Evolutionary conservation across 92 coral and sea anemone genomes (phyloP), one percentile per base, ranked within the genome.

Genomic region (Pocillopora grandis): DNA sequence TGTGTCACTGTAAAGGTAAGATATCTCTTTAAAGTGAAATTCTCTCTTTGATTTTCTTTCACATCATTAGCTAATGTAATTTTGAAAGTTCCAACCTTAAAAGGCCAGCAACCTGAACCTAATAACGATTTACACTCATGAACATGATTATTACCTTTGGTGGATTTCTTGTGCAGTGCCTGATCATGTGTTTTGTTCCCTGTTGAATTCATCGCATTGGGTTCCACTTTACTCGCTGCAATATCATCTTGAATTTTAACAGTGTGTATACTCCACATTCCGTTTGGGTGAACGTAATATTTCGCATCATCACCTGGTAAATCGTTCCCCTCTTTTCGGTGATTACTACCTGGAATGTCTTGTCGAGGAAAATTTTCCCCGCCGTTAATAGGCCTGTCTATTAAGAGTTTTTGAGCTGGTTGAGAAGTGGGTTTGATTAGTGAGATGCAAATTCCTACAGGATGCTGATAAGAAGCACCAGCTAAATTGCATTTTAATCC

Each of bases 401-500:
- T 36, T 9, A 52, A 58, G 55, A 23, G 75, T 14, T 71, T 79
- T 63, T 79, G 85, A 78, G 23, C 73, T 27, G 78, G 72, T 23
- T 20, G 58, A 23, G 31, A 0, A 5, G 86, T 71, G 10, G 84
- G 80, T 23, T 21, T 60, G 13, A 80, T 21, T 18, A 68, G 23
- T 60, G 91, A 82, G 20, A 76, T 88, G 66, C 97, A 93, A 35
- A 83, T 75, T 19, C 97, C 97, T 11, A 89, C 81, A 10, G 97
- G 95, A 55, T 93, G 90, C 80, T 62, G 77, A 18, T 77, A 88
- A 70, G 76, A 75, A 18, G 90, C 88, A 17, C 89, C 81, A 2
- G 92, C 86, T 27, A 93, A 89, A 68, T 81, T 91, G 75, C 97
- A 93, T 77, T 85, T 89, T 37, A 93, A 59, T 57, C 80, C 73